A percentile compares a stretch with the other conserved stretches of the same genome.
Evolutionary conservation across 92 coral and sea anemone species (phyloP).

Genomic region (Plumapathes pennacea): DNA sequence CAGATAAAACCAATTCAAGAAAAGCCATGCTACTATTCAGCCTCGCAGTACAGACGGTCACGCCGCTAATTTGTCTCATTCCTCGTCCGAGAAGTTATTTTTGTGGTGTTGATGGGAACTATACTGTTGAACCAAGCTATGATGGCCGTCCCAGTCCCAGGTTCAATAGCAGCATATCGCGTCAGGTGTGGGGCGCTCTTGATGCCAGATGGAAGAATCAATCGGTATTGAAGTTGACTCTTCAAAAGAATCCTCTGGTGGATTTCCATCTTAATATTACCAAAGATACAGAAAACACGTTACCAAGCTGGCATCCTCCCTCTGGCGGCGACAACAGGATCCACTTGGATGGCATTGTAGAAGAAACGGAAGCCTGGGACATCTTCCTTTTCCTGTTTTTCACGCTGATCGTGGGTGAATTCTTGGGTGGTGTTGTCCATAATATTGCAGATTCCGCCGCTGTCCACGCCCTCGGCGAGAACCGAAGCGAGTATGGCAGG

Average conservation of each 20-base stretch:
- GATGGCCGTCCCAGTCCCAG: too few relatives aligned
- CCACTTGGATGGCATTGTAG: not conserved
- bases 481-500: constrained; percentile 1
- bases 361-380: not conserved
- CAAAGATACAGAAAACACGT: not conserved
- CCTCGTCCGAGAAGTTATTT: too few relatives aligned
- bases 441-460: constrained; percentile 15
- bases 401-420: not conserved
- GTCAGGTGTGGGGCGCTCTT: too few relatives aligned
- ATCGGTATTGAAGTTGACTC: too few relatives aligned
- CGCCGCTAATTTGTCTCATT: not conserved
- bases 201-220: too few relatives aligned
- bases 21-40: not conserved
- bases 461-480: not conserved
- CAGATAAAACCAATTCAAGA: not conserved
- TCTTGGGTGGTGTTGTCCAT: not conserved
- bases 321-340: not conserved
- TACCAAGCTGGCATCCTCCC: not conserved
- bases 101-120: too few relatives aligned
- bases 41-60: not conserved
- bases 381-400: not conserved
- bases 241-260: too few relatives aligned
- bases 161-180: too few relatives aligned
- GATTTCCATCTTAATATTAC: too few relatives aligned
- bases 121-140: not conserved